Evolutionary conservation across 2,888 invertebrate genomes (phyloP).

Genomic region (Andrena fulva): DNA sequence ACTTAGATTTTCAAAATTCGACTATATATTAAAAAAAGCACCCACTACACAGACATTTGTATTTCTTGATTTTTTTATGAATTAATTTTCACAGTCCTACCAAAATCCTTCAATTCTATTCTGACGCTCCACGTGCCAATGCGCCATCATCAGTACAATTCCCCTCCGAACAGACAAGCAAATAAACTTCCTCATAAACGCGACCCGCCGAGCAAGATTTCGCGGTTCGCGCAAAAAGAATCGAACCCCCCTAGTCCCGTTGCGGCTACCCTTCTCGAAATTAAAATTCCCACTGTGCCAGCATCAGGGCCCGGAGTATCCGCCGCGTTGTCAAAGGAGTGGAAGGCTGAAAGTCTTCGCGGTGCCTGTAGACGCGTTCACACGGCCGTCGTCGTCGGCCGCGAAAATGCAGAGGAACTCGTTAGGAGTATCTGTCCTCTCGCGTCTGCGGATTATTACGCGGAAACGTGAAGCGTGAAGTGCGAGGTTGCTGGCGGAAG

Average conservation of each 20-base stretch:
- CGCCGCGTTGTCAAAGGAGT: constrained; percentile 11
- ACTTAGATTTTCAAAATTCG: too few species aligned
- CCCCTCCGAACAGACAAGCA: background rate
- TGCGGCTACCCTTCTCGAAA: constrained; percentile 11
- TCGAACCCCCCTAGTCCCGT: constrained; percentile 16
- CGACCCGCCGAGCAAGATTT: background rate
- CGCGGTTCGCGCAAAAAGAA: background rate
- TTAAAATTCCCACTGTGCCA: constrained; percentile 31
- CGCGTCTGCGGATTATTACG: constrained; percentile 50
- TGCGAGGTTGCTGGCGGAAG: constrained; percentile 48
- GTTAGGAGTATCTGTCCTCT: constrained; percentile 53
- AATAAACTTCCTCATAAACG: background rate
- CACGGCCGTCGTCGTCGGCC: constrained; percentile 5
- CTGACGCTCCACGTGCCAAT: too few species aligned
- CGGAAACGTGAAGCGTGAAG: constrained; percentile 54
- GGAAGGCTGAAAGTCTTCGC: background rate
- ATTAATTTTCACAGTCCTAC: too few species aligned
- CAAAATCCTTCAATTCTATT: too few species aligned
- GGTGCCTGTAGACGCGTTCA: background rate
- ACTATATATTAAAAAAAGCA: too few species aligned
- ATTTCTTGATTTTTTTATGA: too few species aligned
- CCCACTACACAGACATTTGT: too few species aligned
- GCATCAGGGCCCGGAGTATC: background rate
- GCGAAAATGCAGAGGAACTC: constrained; percentile 44
- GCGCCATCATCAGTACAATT: too few species aligned